These are phyloP conservation scores for Alethe castanea DNA, from an alignment of 2,113 vertebrate genomes.

Conservation along the genomic window DNA sequence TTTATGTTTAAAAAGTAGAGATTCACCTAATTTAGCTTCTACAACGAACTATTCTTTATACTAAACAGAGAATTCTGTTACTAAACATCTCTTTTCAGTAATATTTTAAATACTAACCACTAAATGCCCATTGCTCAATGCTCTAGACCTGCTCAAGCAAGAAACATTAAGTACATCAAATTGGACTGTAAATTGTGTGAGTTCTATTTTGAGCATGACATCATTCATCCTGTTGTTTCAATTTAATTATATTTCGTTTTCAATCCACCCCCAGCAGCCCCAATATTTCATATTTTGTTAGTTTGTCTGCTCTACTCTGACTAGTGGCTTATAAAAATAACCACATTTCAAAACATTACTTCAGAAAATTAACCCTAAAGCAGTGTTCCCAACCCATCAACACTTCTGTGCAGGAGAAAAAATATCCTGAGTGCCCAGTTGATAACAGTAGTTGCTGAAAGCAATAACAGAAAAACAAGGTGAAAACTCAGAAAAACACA, in stretches of 20 bases:
- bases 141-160: neutral
- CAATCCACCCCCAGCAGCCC: neutral
- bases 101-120: neutral
- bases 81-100: neutral
- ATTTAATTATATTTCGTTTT: slow-evolving; percentile 40
- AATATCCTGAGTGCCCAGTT: neutral
- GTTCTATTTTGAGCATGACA: slow-evolving; percentile 15
- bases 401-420: neutral
- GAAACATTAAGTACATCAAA: neutral
- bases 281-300: slow-evolving; percentile 41
- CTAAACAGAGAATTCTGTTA: neutral
- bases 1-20: neutral
- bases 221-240: slow-evolving; percentile 44
- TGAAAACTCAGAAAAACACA: neutral
- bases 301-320: neutral
- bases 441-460: neutral
- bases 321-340: slow-evolving; percentile 32
- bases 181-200: neutral
- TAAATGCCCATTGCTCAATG: neutral
- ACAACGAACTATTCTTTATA: neutral
- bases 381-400: neutral
- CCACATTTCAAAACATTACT: slow-evolving; percentile 11
- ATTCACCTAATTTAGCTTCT: neutral
- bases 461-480: neutral
- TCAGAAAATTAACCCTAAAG: slow-evolving; percentile 39